A percentile compares a stretch with the other conserved stretches of the same genome.
These are phyloP conservation scores for Enteromius radiatus DNA, from an alignment of 2,797 vertebrate genomes.

Conservation along the genomic window DNA sequence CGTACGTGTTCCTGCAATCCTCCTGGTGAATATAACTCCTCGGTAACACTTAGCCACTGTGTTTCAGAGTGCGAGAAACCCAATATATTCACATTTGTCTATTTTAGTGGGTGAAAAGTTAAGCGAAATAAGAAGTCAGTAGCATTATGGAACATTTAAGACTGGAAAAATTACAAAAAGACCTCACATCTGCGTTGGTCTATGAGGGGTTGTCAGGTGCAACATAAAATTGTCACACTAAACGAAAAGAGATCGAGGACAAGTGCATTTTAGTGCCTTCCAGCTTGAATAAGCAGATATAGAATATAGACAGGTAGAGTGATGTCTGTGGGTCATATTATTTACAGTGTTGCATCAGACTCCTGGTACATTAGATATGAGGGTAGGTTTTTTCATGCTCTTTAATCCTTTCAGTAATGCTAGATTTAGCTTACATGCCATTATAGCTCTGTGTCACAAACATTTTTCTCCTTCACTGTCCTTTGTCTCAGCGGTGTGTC, in stretches of 20 bases:
- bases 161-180: conserved; percentile 49
- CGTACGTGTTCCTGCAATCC: conserved; percentile 56
- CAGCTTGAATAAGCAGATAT: conserved; percentile 44
- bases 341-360: conserved; percentile 51
- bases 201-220: conserved; percentile 50
- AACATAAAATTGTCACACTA: conserved; percentile 36
- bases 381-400: conserved; percentile 11
- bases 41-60: conserved; percentile 53
- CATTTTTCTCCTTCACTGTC: conserved; percentile 15
- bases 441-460: conserved; percentile 26
- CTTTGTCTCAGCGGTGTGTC: conserved; percentile 35
- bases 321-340: conserved; percentile 52
- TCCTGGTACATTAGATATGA: conserved; percentile 31
- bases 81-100: conserved; percentile 41
- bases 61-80: conserved; percentile 51
- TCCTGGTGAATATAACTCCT: conserved; percentile 56
- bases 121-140: conserved; percentile 35
- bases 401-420: conserved; percentile 47
- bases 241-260: conserved; percentile 27
- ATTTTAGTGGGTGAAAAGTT: conserved; percentile 30
- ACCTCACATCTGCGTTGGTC: conserved; percentile 15
- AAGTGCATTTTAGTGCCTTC: conserved; percentile 44
- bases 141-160: conserved; percentile 50
- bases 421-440: conserved; percentile 45
- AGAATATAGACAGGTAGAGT: conserved; percentile 47